Evolutionary conservation across 2,888 invertebrate genomes (phyloP).

Genomic region (Diachrysia chrysitis): DNA sequence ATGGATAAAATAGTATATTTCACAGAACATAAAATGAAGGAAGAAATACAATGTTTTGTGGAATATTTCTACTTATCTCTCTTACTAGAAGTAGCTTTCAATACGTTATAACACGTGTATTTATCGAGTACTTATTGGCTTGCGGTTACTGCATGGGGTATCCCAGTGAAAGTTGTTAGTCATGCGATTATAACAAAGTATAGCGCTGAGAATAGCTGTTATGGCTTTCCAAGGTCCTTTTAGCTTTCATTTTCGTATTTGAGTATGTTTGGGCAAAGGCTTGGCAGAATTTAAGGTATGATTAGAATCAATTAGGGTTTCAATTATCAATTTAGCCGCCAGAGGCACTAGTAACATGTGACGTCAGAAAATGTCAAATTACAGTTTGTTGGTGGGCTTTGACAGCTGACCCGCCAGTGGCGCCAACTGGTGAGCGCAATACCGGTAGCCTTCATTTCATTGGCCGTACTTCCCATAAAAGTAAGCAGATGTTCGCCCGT

Average conservation of each 20-base stretch:
- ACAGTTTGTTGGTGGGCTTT: too few species aligned
- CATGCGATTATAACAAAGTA: constrained; percentile 7
- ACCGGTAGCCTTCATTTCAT: too few species aligned
- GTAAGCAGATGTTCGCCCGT: too few species aligned
- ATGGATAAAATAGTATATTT: too few species aligned
- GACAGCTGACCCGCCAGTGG: too few species aligned
- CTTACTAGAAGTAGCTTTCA: not conserved
- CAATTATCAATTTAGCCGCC: too few species aligned
- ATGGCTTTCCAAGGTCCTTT: constrained; percentile 3
- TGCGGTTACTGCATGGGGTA: constrained; percentile 4
- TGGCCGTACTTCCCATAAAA: too few species aligned
- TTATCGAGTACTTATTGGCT: not conserved
- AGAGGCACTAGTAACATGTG: too few species aligned
- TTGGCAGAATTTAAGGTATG: not conserved
- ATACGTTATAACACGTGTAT: not conserved
- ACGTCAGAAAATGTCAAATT: too few species aligned
- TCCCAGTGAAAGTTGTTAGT: constrained; percentile 27
- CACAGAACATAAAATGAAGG: too few species aligned
- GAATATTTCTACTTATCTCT: not conserved
- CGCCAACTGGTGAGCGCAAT: too few species aligned
- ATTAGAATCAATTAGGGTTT: too few species aligned
- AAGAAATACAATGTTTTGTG: not conserved
- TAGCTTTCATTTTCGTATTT: not conserved
- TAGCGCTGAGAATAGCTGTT: not conserved
- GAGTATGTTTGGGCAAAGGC: not conserved